Base-by-base conservation (phyloP, 2,888 invertebrate genomes). In the Coecobrya sp. region DNA sequence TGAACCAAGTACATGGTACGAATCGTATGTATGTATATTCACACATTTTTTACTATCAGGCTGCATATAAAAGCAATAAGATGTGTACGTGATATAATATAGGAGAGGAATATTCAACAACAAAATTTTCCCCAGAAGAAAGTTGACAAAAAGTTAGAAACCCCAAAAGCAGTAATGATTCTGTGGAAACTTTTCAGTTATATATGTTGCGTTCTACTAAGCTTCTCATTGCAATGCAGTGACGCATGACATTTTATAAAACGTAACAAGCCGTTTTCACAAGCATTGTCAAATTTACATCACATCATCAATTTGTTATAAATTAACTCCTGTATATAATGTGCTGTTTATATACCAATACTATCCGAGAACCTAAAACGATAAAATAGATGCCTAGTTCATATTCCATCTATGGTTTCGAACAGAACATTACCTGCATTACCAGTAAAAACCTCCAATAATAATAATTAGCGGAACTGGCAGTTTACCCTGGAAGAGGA, bases 401-500 rank as follows among this genome's bases (percentile, higher is more conserved):
- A 36, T 36, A 2, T 36, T 36, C 16, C 42, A n/a, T n/a, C n/a
- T n/a, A n/a, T n/a, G n/a, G n/a, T n/a, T n/a, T n/a, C n/a, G n/a
- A n/a, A n/a, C n/a, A n/a, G 42, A 36, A 76, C 19, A 36, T n/a
- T 36, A 42, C 36, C 42, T 76, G 19, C 42, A n/a, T 76, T 42
- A n/a, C 16, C 30, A 45, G 55, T 42, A 22, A 42, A 85, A 92
- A 89, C 70, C 86, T 89, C 86, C 89, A 92, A 90, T 86, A 92
- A 92, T 86, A 92, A 92, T 89, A 87, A 89, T 90, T 65, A 92
- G 92, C 93, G 93, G 93, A 93, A 93, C 92, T 88, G 91, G 91
- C 88, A 90, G 93, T 93, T 93, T 93, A 93, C 89, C 91, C 91
- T 86, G 88, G 85, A 91, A 92, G 93, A 93, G 93, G 93, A 93